Conservation (phyloP, 1,140 invertebrate species). For the Drosophila miranda region DNA sequence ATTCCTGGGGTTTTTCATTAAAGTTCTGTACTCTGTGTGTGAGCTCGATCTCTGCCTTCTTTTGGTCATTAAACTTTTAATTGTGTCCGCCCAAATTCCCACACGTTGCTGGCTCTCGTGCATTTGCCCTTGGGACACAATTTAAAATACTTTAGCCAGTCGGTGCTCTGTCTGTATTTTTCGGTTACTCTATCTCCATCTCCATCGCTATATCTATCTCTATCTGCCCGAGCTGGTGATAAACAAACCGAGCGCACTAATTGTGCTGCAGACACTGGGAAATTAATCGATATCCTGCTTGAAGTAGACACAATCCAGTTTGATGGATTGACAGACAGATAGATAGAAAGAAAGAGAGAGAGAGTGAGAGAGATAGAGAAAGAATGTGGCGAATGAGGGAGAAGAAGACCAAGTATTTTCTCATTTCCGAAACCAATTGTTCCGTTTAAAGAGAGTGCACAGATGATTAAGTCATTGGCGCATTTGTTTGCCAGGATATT, state of each 20-base stretch:
- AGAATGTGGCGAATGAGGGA: not conserved
- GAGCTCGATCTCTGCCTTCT: not conserved
- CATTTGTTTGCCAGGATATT: slow-evolving; percentile 51
- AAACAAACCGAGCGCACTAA: slow-evolving; percentile 72
- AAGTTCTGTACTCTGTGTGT: not conserved
- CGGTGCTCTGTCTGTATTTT: not conserved
- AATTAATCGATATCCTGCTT: slow-evolving; percentile 76
- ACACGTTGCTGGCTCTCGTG: slow-evolving; percentile 33
- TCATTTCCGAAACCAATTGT: slow-evolving; percentile 67
- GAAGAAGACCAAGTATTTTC: slow-evolving; percentile 55
- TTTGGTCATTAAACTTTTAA: slow-evolving; percentile 53
- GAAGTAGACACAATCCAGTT: slow-evolving; percentile 23
- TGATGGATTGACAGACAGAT: slow-evolving; percentile 22
- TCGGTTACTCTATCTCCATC: not conserved
- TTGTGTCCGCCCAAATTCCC: slow-evolving; percentile 46
- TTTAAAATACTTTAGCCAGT: slow-evolving; percentile 41
- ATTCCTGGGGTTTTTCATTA: slow-evolving; percentile 24
- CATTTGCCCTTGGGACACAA: slow-evolving; percentile 53
- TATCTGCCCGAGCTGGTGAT: slow-evolving; percentile 40
- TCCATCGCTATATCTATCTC: slow-evolving; percentile 7
- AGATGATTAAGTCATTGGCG: slow-evolving; percentile 59
- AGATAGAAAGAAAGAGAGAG: not conserved
- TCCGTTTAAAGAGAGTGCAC: slow-evolving; percentile 53
- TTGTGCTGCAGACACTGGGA: slow-evolving; percentile 74
- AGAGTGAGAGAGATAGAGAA: not conserved